Base-by-base conservation (phyloP, 2,797 vertebrate genomes). In the Phalanger gymnotis region DNA sequence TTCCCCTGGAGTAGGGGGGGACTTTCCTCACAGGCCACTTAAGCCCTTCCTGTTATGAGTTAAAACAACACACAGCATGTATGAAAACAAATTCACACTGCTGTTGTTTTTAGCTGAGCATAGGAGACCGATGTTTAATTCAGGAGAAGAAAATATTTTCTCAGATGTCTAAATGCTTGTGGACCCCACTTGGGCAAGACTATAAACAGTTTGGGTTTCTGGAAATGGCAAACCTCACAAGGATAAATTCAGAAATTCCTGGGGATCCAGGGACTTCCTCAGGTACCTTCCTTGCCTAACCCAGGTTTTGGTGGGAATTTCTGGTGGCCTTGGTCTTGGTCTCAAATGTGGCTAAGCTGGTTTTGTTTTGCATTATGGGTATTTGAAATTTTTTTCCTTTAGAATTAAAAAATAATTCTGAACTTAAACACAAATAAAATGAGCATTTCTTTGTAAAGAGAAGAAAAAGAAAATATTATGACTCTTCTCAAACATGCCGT, bases 41-140 rank as follows among this genome's bases (percentile, higher is more conserved):
- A 93, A 81, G 93, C 30, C 4, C 97, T 98, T 98, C 98, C 97
- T 98, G 97, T 97, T 97, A 92, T 90, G 97, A 97, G 95, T 95
- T 97, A 58, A 90, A 96, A 90, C 52, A 98, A 97, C 98, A 96
- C 92, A 90, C 81, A 0, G 0, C 0, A 0, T 95, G 0, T 40
- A 97, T 93, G 57, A 97, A 97, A 98, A 95, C 97, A 97, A 34
- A 94, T 61, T 87, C 2, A 0, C 1, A 0, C 30, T 27, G 91
- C 92, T 95, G 97, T 95, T 97, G 92, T 93, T 95, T 97, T 92
- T 0, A 90, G 97, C 40, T 87, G 40, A 92, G 97, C 97, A 97
- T 97, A 93, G 0, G 0, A 96, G 97, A 96, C 98, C 96, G 95
- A 97, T 96, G 40, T 96, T 96, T 96, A 97, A 93, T 94, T 90